Evolutionary conservation across 2,888 invertebrate species (phyloP), one percentile per base, ranked within the genome.

Genomic region (Pedicia rivosa): DNA sequence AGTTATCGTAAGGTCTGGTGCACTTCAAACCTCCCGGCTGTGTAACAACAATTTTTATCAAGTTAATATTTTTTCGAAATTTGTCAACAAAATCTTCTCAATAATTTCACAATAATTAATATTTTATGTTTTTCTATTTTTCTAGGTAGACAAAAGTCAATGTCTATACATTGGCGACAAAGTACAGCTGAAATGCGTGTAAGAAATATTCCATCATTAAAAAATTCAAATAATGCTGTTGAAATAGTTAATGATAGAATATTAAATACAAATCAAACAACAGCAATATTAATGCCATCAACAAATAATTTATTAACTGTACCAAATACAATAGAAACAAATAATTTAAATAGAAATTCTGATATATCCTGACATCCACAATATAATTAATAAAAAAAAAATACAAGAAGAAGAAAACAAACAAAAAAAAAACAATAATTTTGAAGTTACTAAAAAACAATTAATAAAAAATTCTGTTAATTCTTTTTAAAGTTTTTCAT

Each of bases 81-180:
- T n/a, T n/a, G n/a, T n/a, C n/a, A n/a, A n/a, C n/a, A n/a, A n/a
- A n/a, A n/a, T n/a, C n/a, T n/a, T n/a, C n/a, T n/a, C n/a, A n/a
- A n/a, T n/a, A n/a, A n/a, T 27, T 13, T 27, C 6, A 12, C 2
- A 7, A 9, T 4, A 27, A 2, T 20, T 27, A 17, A 13, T 8
- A 10, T 33, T 34, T 19, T 17, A 29, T 30, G 25, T 28, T 20
- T 36, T 28, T 33, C 50, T 47, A 17, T 17, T 4, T 24, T 16
- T 15, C 16, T n/a, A 35, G 53, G 46, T 34, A 49, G 51, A 22
- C 36, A 44, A 27, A 53, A 46, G 42, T 47, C 49, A 14, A 45
- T 48, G 20, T 53, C 54, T 3, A 47, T 48, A 38, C 49, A 48
- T 14, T 54, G 54, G 54, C 47, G 49, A 24, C 49, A 50, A 37